phyloP scores from a whole-genome alignment of 2,888 invertebrate genomes.

The Microchrysa polita region DNA sequence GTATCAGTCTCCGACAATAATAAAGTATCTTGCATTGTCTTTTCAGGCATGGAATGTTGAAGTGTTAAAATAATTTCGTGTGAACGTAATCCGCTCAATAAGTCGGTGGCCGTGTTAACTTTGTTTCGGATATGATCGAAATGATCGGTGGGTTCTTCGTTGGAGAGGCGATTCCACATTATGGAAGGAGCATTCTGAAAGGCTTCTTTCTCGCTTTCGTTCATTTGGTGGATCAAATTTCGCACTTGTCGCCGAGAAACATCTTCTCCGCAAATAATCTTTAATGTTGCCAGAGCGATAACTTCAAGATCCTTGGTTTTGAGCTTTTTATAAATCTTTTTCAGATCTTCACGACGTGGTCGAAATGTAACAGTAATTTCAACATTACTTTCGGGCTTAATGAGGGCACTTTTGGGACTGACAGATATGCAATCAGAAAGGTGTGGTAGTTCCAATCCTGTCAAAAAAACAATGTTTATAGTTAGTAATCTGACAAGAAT shows the following conservation, averaged over 20 bases:
- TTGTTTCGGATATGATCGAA: slow-evolving; percentile 57
- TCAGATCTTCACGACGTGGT: slow-evolving; percentile 66
- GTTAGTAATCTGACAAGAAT: too few species aligned
- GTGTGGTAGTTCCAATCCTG: slow-evolving; percentile 58
- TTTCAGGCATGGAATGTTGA: slow-evolving; percentile 59
- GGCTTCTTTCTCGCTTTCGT: slow-evolving; percentile 55
- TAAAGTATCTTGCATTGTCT: slow-evolving; percentile 55
- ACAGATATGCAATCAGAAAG: slow-evolving; percentile 60
- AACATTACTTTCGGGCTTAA: slow-evolving; percentile 62
- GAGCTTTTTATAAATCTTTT: slow-evolving; percentile 59
- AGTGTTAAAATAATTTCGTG: slow-evolving; percentile 61
- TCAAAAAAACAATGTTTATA: too few species aligned
- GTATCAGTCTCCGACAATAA: slow-evolving; percentile 61
- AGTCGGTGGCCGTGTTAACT: slow-evolving; percentile 56
- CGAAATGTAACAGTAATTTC: slow-evolving; percentile 64
- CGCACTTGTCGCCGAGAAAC: slow-evolving; percentile 65
- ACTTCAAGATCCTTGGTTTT: slow-evolving; percentile 60
- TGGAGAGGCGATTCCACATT: slow-evolving; percentile 57
- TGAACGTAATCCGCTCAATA: slow-evolving; percentile 57
- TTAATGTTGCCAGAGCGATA: slow-evolving; percentile 65
- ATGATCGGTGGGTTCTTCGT: slow-evolving; percentile 56
- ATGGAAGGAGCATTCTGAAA: slow-evolving; percentile 55
- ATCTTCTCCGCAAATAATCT: slow-evolving; percentile 67
- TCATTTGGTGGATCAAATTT: slow-evolving; percentile 57
- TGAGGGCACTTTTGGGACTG: slow-evolving; percentile 63